phyloP scores from a whole-genome alignment of 2,888 invertebrate genomes.

The Sericinus montela region DNA sequence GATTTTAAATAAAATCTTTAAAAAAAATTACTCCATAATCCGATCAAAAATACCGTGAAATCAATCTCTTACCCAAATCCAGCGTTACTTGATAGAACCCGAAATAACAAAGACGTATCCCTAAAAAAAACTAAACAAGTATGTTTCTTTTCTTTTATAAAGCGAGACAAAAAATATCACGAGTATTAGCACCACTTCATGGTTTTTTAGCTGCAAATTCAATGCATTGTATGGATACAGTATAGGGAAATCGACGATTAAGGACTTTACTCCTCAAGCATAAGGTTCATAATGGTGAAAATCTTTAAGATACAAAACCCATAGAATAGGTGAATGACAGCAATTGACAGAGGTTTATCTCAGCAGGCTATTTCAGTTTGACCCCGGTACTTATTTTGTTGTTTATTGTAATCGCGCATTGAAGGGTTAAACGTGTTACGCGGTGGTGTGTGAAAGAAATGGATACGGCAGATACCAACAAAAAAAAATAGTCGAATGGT shows the following conservation, averaged over 20 bases:
- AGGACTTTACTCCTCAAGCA: not conserved
- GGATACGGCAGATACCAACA: not conserved
- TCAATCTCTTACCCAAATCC: not conserved
- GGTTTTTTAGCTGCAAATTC: constrained; percentile 21
- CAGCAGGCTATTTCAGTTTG: constrained; percentile 38
- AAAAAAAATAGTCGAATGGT: not conserved
- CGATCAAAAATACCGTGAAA: constrained; percentile 6
- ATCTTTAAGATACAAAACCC: not conserved
- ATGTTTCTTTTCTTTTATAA: not conserved
- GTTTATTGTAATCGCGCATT: constrained; percentile 35
- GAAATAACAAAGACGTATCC: not conserved
- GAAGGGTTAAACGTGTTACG: constrained; percentile 35
- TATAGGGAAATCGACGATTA: not conserved
- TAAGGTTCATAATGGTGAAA: not conserved
- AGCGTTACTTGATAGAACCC: too few species aligned
- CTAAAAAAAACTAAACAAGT: not conserved
- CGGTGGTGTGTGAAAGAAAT: constrained; percentile 50
- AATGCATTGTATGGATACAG: constrained; percentile 3
- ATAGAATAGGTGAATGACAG: constrained; percentile 28
- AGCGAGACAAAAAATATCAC: constrained; percentile 11
- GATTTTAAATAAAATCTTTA: not conserved
- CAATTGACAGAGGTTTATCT: constrained; percentile 43
- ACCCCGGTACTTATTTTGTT: constrained; percentile 28
- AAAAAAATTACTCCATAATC: not conserved
- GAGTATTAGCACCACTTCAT: constrained; percentile 15